phyloP scores from a whole-genome alignment of 2,113 vertebrate species.

The Podarcis cretensis region DNA sequence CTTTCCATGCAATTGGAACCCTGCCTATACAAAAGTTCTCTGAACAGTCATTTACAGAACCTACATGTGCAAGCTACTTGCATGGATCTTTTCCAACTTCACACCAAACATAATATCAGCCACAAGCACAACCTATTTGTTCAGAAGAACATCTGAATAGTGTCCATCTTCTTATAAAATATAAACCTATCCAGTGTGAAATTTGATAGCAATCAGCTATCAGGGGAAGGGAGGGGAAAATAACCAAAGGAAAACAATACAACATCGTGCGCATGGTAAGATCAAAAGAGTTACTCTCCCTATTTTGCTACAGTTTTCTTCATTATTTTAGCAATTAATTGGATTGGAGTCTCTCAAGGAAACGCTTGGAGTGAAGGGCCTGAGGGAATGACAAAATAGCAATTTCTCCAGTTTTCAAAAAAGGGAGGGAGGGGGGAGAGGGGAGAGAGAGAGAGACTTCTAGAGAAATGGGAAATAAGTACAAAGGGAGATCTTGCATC shows the following conservation, averaged over 20 bases:
- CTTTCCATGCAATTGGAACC: background rate
- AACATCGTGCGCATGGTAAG: background rate
- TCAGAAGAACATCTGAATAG: background rate
- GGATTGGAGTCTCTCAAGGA: background rate
- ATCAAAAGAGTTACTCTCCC: background rate
- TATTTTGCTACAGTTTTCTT: background rate
- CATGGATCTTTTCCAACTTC: background rate
- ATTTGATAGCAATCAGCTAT: background rate
- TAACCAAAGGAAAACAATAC: background rate
- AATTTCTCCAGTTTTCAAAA: background rate
- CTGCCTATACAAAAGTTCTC: background rate
- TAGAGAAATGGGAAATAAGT: background rate
- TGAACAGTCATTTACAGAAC: background rate
- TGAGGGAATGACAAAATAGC: background rate
- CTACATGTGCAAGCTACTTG: background rate
- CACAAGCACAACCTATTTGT: background rate
- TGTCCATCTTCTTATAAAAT: background rate
- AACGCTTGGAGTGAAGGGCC: background rate
- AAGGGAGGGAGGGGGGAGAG: no score
- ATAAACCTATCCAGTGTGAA: background rate
- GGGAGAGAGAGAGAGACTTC: no score
- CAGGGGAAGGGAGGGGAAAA: background rate
- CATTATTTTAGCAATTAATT: slow-evolving; percentile 5
- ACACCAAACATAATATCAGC: background rate
- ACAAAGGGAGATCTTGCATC: background rate